These are phyloP conservation scores for Leiothrix lutea DNA, from an alignment of 2,113 vertebrate genomes.

Conservation along the genomic window DNA sequence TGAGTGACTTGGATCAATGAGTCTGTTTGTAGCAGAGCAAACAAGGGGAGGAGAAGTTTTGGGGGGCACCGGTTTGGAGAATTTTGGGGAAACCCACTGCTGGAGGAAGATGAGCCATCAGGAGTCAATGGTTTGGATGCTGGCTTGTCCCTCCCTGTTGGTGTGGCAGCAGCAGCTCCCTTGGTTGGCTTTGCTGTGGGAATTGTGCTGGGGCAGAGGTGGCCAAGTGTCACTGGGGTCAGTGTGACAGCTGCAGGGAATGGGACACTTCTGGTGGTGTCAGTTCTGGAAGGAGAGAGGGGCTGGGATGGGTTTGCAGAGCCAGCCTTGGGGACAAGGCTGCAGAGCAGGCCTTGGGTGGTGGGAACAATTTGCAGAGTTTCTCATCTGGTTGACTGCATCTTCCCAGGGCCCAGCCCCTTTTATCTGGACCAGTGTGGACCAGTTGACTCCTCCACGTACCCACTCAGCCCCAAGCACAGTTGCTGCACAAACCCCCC, in stretches of 20 bases:
- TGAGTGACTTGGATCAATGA: background rate
- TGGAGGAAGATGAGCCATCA: background rate
- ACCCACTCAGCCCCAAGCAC: background rate
- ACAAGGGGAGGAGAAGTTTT: background rate
- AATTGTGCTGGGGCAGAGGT: background rate
- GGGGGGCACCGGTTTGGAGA: background rate
- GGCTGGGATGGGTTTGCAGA: background rate
- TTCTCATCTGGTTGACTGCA: background rate
- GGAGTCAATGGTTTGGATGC: background rate
- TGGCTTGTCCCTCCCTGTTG: background rate
- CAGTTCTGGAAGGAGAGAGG: fast-evolving
- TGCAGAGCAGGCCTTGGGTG: background rate
- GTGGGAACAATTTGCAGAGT: background rate
- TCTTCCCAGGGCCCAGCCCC: background rate
- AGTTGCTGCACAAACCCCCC: background rate
- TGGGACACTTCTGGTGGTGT: background rate
- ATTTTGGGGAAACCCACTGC: background rate
- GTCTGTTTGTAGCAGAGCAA: fast-evolving
- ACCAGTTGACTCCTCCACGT: background rate
- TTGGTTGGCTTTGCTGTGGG: background rate
- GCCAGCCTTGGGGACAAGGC: background rate
- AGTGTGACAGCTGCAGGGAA: fast-evolving
- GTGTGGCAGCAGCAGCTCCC: background rate
- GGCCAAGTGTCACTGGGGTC: fast-evolving
- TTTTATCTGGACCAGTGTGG: background rate